Evolutionary conservation across 2,797 vertebrate species (phyloP), one percentile per base, ranked within the genome.

Genomic region (Poeciliopsis paucimaculata): DNA sequence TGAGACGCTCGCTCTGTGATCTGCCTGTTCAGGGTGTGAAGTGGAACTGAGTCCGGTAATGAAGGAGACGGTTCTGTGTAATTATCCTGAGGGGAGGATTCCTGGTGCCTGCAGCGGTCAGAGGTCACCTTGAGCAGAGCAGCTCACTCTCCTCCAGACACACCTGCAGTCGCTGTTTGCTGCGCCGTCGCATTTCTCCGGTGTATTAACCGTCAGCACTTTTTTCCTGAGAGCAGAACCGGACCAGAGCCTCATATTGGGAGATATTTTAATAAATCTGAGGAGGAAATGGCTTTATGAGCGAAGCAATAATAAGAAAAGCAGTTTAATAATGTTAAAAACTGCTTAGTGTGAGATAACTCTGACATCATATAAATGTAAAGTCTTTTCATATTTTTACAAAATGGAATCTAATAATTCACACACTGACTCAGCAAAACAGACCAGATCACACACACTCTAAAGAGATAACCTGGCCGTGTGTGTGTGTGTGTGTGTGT

Each of bases 21-120:
- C 77, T 73, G 9, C 55, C 81, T 66, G 66, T 87, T 79, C 5
- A 64, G 88, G 84, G 91, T 94, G 90, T 93, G 92, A 95, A 94
- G 91, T 92, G 92, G 92, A 94, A 93, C 92, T 88, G 91, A 92
- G 87, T 84, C 77, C 64, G 89, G 92, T 94, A 94, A 94, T 94
- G 93, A 91, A 90, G 86, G 88, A 93, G 91, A 92, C 78, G 89
- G 89, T 82, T 85, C 84, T 91, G 90, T 91, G 91, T 94, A 94
- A 94, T 93, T 94, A 93, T 86, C 82, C 88, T 85, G 84, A 78
- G 78, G 81, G 84, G 82, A 84, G 90, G 90, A 93, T 94, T 92
- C 93, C 89, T 70, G 81, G 87, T 93, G 91, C 87, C 91, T 92
- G 92, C 85, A 89, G 86, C 0, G 18, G 47, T 55, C 81, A 92